phyloP scores from a whole-genome alignment of 2,113 vertebrate species.

The Proterorhinus semilunaris region DNA sequence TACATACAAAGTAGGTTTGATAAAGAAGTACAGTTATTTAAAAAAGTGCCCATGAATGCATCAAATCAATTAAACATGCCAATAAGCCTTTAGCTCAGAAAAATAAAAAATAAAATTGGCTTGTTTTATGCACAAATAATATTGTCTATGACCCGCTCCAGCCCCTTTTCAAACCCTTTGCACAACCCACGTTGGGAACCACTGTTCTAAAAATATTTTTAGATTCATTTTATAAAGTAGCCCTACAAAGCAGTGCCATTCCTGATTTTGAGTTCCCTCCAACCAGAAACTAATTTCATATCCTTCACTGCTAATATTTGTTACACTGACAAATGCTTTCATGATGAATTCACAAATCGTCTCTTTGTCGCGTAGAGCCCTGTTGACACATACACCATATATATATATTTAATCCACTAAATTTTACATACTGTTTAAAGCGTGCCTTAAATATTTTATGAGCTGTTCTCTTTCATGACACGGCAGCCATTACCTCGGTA shows the following conservation, averaged over 20 bases:
- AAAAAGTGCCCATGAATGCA: no score
- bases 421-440: conserved; percentile 71
- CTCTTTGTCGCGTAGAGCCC: conserved; percentile 27
- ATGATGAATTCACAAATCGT: conserved; percentile 6
- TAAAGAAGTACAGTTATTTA: no score
- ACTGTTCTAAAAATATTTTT: no score
- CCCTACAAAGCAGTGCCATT: background rate
- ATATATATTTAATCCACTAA: conserved; percentile 72
- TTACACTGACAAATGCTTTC: background rate
- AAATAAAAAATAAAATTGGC: no score
- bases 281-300: conserved; percentile 22
- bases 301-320: background rate
- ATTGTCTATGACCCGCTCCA: no score
- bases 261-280: conserved; percentile 3
- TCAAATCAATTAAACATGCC: no score
- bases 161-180: no score
- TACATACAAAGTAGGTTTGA: no score
- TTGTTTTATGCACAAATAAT: no score
- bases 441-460: conserved; percentile 70
- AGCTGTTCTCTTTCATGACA: conserved; percentile 45
- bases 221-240: no score
- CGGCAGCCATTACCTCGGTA: conserved; percentile 33
- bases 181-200: no score
- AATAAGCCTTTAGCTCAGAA: no score
- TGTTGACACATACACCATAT: conserved; percentile 40